Percentiles rank a stretch among this genome's conserved stretches.
These are phyloP conservation scores for Eupithecia abbreviata DNA, from an alignment of 2,888 invertebrate genomes.

Conservation along the genomic window DNA sequence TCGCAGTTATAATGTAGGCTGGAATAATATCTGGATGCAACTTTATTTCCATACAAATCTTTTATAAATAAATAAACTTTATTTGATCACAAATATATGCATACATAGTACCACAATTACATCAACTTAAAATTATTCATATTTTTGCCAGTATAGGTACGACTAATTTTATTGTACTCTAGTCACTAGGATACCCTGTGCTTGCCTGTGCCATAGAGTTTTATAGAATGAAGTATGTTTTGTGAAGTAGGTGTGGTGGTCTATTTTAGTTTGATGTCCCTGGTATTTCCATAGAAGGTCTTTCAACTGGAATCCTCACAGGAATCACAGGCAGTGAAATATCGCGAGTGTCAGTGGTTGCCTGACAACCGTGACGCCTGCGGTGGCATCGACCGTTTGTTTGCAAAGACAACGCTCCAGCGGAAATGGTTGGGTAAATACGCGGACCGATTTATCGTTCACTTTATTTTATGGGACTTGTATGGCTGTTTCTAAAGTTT, in stretches of 20 bases:
- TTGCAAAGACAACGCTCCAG: neutral
- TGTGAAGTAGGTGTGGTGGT: neutral
- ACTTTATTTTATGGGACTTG: conserved; percentile 13
- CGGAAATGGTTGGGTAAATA: conserved; percentile 27
- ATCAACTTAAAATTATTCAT: too few species aligned
- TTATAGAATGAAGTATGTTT: too few species aligned
- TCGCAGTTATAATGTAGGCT: too few species aligned
- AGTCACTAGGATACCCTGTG: too few species aligned
- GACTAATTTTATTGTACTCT: too few species aligned
- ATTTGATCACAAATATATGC: too few species aligned
- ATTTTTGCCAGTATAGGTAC: too few species aligned
- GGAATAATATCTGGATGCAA: too few species aligned
- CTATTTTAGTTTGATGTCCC: neutral
- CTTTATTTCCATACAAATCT: too few species aligned
- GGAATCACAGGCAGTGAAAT: conserved; percentile 28
- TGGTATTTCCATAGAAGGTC: neutral
- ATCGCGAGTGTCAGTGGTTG: conserved; percentile 33
- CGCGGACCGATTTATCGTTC: conserved; percentile 19
- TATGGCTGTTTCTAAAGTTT: conserved; percentile 13
- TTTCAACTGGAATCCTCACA: conserved; percentile 10
- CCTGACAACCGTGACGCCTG: neutral
- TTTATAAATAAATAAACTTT: too few species aligned
- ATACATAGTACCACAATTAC: too few species aligned
- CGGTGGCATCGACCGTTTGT: conserved; percentile 9
- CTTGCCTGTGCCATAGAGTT: too few species aligned